A percentile compares a stretch with the other conserved stretches of the same genome.
These are phyloP conservation scores for Plebejus argus DNA, from an alignment of 2,888 invertebrate genomes.

Conservation along the genomic window DNA sequence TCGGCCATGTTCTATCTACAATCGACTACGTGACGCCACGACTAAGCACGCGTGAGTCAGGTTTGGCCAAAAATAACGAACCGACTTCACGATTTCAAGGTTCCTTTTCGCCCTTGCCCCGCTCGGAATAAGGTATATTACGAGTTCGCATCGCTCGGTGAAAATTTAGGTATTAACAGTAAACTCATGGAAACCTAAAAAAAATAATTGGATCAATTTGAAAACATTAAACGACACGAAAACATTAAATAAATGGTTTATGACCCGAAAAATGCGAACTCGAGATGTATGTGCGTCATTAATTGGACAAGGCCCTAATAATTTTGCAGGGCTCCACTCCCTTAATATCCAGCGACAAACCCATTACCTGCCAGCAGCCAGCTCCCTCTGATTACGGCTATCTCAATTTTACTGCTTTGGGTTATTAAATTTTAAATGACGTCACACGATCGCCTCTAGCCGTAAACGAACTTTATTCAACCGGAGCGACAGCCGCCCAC, in stretches of 20 bases:
- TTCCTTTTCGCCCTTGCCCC: background rate
- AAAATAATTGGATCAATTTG: background rate
- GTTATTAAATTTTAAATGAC: slow-evolving; percentile 31
- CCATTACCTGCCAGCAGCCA: slow-evolving; percentile 50
- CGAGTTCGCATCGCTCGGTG: background rate
- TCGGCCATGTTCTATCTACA: slow-evolving; percentile 68
- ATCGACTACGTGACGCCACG: slow-evolving; percentile 68
- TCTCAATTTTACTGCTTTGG: slow-evolving; percentile 43
- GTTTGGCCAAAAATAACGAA: slow-evolving; percentile 46
- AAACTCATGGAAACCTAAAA: background rate
- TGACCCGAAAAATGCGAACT: background rate
- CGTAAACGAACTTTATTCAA: slow-evolving; percentile 24
- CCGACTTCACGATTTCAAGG: slow-evolving; percentile 33
- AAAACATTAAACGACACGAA: slow-evolving; percentile 3
- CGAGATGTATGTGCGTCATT: slow-evolving; percentile 23
- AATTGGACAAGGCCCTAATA: slow-evolving; percentile 28
- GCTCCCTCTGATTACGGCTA: slow-evolving; percentile 49
- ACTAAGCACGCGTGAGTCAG: slow-evolving; percentile 52
- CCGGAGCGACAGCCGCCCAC: slow-evolving; percentile 12
- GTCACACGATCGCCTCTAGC: slow-evolving; percentile 28
- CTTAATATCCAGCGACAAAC: slow-evolving; percentile 46
- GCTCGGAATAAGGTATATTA: slow-evolving; percentile 18
- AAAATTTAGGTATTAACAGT: too few species aligned
- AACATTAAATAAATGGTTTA: background rate
- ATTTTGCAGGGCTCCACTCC: slow-evolving; percentile 6